Evolutionary conservation across 2,797 vertebrate genomes (phyloP), one percentile per base, ranked within the genome.

Genomic region (Perodicticus potto): DNA sequence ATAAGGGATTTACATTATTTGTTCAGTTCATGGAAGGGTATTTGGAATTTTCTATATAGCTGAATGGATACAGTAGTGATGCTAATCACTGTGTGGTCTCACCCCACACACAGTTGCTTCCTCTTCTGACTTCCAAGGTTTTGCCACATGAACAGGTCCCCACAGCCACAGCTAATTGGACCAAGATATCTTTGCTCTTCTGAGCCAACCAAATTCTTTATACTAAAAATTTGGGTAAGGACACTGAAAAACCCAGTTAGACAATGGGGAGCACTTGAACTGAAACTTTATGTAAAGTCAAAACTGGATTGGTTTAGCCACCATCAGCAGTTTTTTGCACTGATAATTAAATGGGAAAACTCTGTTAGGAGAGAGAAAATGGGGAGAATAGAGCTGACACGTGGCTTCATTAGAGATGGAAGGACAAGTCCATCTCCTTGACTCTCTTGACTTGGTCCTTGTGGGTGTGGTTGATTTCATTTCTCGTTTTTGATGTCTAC

Each of bases 41-140:
- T 76, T 63, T 77, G 57, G 63, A 87, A 34, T 77, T 70, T 49
- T 57, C 76, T 65, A 37, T 37, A 32, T 16, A 82, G 69, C 53
- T 61, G 72, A 70, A 86, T 13, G 34, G 17, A 63, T 45, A 27
- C 23, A 57, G 70, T 16, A 45, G 43, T 37, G 20, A 57, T 27
- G 25, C 6, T 73, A 25, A 65, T 81, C 32, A 57, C 3, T 63
- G 1, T 81, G 12, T 20, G n/a, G n/a, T 14, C 29, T 86, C 9
- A 45, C 14, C 16, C 23, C 16, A 1, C 23, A 69, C 14, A 1
- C 37, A 11, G 45, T 19, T 19, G 29, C 29, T 77, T 87, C 70
- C 70, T 87, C 43, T 70, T 86, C 77, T 87, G 83, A 34, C 25
- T 25, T 77, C 57, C 29, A 86, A 22, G 72, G 61, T 93, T 87